Evolutionary conservation across 2,113 vertebrate species (phyloP).

Genomic region (Xiphophorus maculatus): DNA sequence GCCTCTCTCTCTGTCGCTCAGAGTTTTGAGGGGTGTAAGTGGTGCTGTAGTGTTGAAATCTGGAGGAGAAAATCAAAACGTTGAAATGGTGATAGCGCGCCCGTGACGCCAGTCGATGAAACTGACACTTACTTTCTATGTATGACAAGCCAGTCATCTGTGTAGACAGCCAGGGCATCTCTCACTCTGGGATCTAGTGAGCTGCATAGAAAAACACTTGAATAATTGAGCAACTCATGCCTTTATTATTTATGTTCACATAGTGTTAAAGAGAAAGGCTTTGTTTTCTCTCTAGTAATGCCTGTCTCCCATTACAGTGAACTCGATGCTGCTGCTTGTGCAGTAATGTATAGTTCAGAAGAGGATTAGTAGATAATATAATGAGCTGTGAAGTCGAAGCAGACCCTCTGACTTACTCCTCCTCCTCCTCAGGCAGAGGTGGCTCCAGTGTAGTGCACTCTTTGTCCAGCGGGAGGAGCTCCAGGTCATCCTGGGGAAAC

Average conservation of each 20-base stretch:
- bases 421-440: conserved; percentile 86
- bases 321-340: conserved; percentile 22
- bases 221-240: conserved; percentile 62
- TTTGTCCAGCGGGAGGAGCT: conserved; percentile 85
- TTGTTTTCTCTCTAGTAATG: conserved; percentile 45
- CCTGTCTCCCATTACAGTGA: conserved; percentile 38
- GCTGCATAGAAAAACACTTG: conserved; percentile 73
- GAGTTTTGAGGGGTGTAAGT: conserved; percentile 79
- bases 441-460: conserved; percentile 88
- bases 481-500: conserved; percentile 88
- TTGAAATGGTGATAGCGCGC: conserved; percentile 5
- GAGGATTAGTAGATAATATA: conserved; percentile 17
- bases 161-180: conserved; percentile 88
- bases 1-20: conserved; percentile 86
- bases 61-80: conserved; percentile 43
- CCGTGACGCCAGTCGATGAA: conserved; percentile 15
- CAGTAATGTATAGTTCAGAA: conserved; percentile 9
- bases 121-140: conserved; percentile 85
- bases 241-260: conserved; percentile 63
- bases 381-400: conserved; percentile 1
- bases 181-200: conserved; percentile 87
- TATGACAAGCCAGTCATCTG: conserved; percentile 90
- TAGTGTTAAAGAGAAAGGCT: conserved; percentile 40
- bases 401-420: conserved; percentile 73
- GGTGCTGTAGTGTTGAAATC: conserved; percentile 86